Percentiles rank a stretch among this genome's conserved stretches.
These are phyloP conservation scores for Helleia helle DNA, from an alignment of 2,888 invertebrate species.

Conservation along the genomic window DNA sequence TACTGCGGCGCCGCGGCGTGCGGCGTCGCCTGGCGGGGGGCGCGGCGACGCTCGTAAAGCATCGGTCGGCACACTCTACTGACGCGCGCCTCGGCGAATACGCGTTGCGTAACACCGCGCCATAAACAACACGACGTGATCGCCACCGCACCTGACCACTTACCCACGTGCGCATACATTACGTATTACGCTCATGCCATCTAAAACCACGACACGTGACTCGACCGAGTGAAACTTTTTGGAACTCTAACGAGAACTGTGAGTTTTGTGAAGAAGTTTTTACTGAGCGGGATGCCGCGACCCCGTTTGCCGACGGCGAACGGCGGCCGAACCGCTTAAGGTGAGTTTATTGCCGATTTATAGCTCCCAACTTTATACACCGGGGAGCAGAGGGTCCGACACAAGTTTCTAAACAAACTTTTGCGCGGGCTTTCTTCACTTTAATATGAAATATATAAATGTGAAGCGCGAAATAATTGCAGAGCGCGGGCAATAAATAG, in stretches of 20 bases:
- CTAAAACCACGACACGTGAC: conserved; percentile 70
- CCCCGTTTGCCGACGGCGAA: conserved; percentile 61
- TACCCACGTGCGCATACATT: conserved; percentile 64
- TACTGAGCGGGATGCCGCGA: conserved; percentile 59
- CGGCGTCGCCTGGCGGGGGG: conserved; percentile 56
- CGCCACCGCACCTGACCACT: conserved; percentile 48
- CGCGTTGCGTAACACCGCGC: conserved; percentile 71
- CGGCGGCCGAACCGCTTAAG: conserved; percentile 62
- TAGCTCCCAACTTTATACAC: conserved; percentile 48
- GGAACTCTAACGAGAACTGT: conserved; percentile 52
- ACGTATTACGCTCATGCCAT: conserved; percentile 66
- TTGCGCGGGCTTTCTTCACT: conserved; percentile 35
- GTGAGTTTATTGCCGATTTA: conserved; percentile 72
- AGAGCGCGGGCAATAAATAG: conserved; percentile 22
- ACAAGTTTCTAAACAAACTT: conserved; percentile 54
- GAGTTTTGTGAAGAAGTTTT: conserved; percentile 65
- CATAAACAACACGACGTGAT: conserved; percentile 67
- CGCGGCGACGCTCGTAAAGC: conserved; percentile 69
- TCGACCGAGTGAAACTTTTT: conserved; percentile 55
- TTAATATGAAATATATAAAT: conserved; percentile 15
- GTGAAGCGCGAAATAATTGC: conserved; percentile 15
- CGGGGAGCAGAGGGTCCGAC: conserved; percentile 42
- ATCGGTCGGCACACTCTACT: conserved; percentile 71
- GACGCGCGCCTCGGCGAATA: conserved; percentile 72
- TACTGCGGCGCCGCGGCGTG: conserved; percentile 72